These are phyloP conservation scores for Nomada flava DNA, from an alignment of 2,888 invertebrate species.

Conservation along the genomic window DNA sequence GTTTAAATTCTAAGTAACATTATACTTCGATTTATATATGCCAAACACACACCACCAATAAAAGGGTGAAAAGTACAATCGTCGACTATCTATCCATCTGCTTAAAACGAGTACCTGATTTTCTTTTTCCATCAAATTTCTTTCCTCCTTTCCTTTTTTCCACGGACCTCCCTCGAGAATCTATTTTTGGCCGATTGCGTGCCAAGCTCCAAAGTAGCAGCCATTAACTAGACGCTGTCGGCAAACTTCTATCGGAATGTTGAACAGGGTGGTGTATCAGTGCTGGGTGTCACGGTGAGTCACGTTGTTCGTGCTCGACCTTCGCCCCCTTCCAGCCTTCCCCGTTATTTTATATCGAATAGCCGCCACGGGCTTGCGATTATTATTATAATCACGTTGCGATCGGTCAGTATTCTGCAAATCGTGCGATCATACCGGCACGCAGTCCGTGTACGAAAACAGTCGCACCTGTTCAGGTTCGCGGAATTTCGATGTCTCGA, in stretches of 20 bases:
- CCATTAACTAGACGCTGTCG: background rate
- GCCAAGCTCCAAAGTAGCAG: background rate
- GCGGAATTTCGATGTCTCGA: conserved; percentile 54
- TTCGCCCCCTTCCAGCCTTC: conserved; percentile 58
- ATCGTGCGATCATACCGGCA: conserved; percentile 55
- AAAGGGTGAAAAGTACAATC: too few relatives aligned
- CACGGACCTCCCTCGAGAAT: background rate
- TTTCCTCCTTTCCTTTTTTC: background rate
- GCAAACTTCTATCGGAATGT: conserved; percentile 32
- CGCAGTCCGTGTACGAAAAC: conserved; percentile 58
- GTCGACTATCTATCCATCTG: too few relatives aligned
- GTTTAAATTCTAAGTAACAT: background rate
- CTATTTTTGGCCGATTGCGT: conserved; percentile 25
- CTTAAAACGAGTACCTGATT: too few relatives aligned
- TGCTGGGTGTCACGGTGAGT: conserved; percentile 54
- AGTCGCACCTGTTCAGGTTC: conserved; percentile 38
- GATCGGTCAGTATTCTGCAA: conserved; percentile 62
- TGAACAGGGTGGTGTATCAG: conserved; percentile 46
- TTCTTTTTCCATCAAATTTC: too few relatives aligned
- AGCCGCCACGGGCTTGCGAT: conserved; percentile 46
- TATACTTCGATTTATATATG: background rate
- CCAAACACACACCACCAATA: too few relatives aligned
- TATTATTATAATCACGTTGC: conserved; percentile 63
- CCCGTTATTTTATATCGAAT: conserved; percentile 65
- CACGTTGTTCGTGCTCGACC: conserved; percentile 63